These are phyloP conservation scores for Drosophila greeni DNA, from an alignment of 2,888 invertebrate species.

Conservation along the genomic window DNA sequence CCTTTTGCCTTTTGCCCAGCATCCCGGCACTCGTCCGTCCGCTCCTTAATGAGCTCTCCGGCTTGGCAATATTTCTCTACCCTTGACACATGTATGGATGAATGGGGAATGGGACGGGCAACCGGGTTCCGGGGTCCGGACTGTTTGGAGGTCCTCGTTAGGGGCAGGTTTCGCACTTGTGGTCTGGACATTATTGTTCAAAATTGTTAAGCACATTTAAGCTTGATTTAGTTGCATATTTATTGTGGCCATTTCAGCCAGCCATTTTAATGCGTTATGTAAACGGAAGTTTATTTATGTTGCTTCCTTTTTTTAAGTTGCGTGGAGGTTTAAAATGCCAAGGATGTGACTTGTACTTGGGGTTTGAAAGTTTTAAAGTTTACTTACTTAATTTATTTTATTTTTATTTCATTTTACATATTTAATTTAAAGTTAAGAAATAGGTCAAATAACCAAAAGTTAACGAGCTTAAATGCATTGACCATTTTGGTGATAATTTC, in stretches of 20 bases:
- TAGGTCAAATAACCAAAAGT: not conserved
- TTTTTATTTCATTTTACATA: not conserved
- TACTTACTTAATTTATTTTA: not conserved
- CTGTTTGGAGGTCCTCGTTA: constrained; percentile 49
- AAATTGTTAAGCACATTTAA: constrained; percentile 75
- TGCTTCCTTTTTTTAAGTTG: constrained; percentile 14
- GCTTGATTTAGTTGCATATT: constrained; percentile 74
- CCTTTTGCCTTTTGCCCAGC: constrained; percentile 55
- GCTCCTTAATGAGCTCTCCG: constrained; percentile 72
- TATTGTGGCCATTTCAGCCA: constrained; percentile 50
- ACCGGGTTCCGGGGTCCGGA: constrained; percentile 41
- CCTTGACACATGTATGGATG: constrained; percentile 66
- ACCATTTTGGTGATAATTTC: too few relatives aligned
- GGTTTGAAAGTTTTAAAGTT: not conserved
- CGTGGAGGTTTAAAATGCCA: not conserved
- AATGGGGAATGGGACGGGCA: constrained; percentile 7
- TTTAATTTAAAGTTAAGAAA: not conserved
- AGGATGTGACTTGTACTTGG: not conserved
- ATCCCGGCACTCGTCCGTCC: constrained; percentile 21
- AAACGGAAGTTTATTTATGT: constrained; percentile 51
- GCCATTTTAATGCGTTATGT: constrained; percentile 69
- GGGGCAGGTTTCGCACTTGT: constrained; percentile 65
- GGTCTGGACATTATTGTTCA: constrained; percentile 69
- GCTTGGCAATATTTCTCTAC: constrained; percentile 70
- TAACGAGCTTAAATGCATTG: too few relatives aligned